phyloP scores from a whole-genome alignment of 2,797 vertebrate species.

The Anabacerthia variegaticeps region DNA sequence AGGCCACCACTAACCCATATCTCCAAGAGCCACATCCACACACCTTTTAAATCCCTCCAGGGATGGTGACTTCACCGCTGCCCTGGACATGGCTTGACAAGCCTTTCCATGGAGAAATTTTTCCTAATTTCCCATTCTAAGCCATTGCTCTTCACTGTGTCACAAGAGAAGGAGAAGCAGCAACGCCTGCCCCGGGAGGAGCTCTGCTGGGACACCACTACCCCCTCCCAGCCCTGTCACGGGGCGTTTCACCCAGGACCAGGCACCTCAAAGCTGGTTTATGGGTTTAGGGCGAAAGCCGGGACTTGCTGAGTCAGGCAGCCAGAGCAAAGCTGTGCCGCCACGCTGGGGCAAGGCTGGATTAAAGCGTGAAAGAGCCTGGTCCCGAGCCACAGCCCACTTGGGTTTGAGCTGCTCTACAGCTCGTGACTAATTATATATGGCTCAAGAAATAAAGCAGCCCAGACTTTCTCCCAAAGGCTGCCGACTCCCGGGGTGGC shows the following conservation, averaged over 20 bases:
- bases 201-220: neutral
- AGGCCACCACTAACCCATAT: neutral
- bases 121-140: neutral
- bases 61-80: neutral
- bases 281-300: neutral
- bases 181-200: neutral
- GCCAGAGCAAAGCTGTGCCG: neutral
- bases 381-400: neutral
- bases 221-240: neutral
- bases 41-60: neutral
- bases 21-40: neutral
- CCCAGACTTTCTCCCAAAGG: neutral
- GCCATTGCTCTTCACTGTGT: fast-evolving
- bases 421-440: neutral
- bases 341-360: neutral
- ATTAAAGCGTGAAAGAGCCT: constrained; percentile 38
- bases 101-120: neutral
- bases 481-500: fast-evolving
- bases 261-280: neutral
- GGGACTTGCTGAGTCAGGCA: neutral
- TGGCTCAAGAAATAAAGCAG: constrained; percentile 16
- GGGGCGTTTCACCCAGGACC: fast-evolving
- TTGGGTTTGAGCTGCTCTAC: neutral
- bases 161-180: neutral
- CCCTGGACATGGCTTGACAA: neutral